phyloP scores from a whole-genome alignment of 2,113 vertebrate genomes.

The cat (Felis catus) region DNA sequence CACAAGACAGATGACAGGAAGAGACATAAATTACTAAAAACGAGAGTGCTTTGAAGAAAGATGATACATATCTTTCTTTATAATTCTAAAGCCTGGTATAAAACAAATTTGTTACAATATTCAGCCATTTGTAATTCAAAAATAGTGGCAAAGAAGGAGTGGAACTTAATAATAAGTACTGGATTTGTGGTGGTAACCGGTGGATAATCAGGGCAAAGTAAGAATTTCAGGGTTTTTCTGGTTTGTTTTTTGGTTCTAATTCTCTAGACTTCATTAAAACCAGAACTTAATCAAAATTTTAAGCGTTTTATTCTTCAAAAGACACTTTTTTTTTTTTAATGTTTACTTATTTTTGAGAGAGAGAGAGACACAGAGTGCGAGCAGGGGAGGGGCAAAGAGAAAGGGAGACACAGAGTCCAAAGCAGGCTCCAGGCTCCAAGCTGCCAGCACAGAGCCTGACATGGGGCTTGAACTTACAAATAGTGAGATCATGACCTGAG shows the following conservation, averaged over 20 bases:
- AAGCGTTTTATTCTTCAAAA: conserved; percentile 37
- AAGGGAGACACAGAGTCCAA: too few species aligned
- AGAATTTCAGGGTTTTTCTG: neutral
- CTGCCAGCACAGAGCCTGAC: too few species aligned
- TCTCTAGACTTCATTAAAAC: conserved; percentile 37
- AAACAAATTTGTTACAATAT: conserved; percentile 41
- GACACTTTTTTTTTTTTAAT: neutral
- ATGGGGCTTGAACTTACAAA: too few species aligned
- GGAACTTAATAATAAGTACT: neutral
- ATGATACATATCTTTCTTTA: neutral
- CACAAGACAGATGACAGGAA: neutral
- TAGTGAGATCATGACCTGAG: too few species aligned
- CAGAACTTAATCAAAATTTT: neutral
- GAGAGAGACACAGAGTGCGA: too few species aligned
- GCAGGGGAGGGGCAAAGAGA: too few species aligned
- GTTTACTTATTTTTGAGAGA: too few species aligned
- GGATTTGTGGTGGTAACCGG: neutral
- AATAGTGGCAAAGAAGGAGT: neutral
- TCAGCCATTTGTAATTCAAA: conserved; percentile 21
- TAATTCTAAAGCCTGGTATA: neutral
- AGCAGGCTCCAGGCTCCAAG: too few species aligned
- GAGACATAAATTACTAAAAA: conserved; percentile 35
- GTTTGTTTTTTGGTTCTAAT: conserved; percentile 16
- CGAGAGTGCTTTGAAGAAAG: neutral
- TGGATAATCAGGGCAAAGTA: neutral